A percentile compares a stretch with the other conserved stretches of the same genome.
Evolutionary conservation across 2,797 vertebrate genomes (phyloP).

Genomic region (Etheostoma nigrum): DNA sequence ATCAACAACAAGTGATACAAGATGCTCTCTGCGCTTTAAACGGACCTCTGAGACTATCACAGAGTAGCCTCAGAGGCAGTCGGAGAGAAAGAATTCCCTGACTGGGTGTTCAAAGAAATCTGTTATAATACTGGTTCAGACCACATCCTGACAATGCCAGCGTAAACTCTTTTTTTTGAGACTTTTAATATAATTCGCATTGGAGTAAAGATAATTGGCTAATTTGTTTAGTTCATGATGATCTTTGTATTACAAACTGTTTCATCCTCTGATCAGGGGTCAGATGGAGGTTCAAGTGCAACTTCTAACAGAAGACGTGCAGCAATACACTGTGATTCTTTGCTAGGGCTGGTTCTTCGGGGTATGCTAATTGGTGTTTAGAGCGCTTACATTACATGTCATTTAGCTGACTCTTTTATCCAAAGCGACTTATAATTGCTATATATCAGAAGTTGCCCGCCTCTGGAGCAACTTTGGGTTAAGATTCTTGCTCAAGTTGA

Average conservation of each 20-base stretch:
- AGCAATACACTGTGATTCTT: background rate
- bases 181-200: background rate
- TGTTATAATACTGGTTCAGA: background rate
- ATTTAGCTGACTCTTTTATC: no score
- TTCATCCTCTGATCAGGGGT: background rate
- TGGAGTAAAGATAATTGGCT: background rate
- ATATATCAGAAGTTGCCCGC: no score
- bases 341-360: background rate
- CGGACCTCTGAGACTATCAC: no score
- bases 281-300: background rate
- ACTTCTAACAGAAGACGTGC: background rate
- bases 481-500: no score
- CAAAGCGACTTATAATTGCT: no score
- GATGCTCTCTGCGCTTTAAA: no score
- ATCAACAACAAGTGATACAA: no score
- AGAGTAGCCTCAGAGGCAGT: background rate
- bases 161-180: background rate
- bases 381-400: no score
- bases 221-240: background rate
- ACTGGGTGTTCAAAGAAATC: background rate
- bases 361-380: no score
- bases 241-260: background rate
- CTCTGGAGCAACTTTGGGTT: no score
- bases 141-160: background rate
- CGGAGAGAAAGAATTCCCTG: constrained; percentile 1